Evolutionary conservation across 2,113 vertebrate species (phyloP).

Genomic region (Eidolon helvum): DNA sequence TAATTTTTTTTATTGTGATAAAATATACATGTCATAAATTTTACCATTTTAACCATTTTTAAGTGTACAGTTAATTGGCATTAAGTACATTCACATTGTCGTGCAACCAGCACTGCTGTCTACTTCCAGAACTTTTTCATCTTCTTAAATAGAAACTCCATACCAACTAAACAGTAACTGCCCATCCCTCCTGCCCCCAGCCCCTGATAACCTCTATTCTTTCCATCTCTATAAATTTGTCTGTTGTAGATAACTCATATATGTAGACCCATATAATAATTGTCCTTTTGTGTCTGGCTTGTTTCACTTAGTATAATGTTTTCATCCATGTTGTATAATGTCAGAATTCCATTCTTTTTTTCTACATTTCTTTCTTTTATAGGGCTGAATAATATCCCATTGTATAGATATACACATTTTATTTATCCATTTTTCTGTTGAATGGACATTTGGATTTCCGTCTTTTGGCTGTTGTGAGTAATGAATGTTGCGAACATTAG

Average conservation of each 20-base stretch:
- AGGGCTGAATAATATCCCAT: background rate
- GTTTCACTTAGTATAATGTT: slow-evolving; percentile 2
- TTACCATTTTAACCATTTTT: background rate
- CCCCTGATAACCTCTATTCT: background rate
- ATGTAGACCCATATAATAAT: background rate
- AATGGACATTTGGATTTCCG: background rate
- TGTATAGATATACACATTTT: background rate
- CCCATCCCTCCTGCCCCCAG: background rate
- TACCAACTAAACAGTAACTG: background rate
- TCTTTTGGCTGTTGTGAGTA: background rate
- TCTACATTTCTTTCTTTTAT: background rate
- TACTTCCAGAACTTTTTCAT: background rate
- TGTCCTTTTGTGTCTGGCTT: slow-evolving; percentile 2
- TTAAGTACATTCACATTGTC: background rate
- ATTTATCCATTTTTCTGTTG: slow-evolving; percentile 1
- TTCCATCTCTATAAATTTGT: background rate
- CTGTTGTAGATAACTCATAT: background rate
- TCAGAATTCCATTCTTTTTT: slow-evolving; percentile 24
- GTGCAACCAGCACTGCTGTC: background rate
- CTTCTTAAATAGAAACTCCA: background rate
- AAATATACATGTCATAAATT: background rate
- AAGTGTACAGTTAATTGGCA: background rate
- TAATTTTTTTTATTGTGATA: background rate
- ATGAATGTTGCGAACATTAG: background rate
- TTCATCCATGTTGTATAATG: slow-evolving; percentile 4